Evolutionary conservation across 2,888 invertebrate genomes (phyloP).

Genomic region (Protodeltote pygarga): DNA sequence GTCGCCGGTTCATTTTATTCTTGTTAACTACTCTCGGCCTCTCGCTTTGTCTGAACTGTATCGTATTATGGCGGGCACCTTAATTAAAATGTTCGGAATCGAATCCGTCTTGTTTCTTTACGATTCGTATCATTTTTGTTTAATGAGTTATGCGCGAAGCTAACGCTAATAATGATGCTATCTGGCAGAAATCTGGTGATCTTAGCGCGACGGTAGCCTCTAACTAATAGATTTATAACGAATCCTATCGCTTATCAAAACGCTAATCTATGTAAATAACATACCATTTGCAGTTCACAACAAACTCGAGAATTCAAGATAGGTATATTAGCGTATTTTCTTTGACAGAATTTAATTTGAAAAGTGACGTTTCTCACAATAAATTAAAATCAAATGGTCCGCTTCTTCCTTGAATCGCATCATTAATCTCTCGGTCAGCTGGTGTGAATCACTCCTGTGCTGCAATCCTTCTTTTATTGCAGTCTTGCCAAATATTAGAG

Average conservation of each 20-base stretch:
- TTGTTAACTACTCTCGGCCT: too few relatives aligned
- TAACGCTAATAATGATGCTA: slow-evolving; percentile 50
- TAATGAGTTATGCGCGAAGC: slow-evolving; percentile 75
- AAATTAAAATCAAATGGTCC: slow-evolving; percentile 41
- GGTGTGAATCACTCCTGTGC: slow-evolving; percentile 45
- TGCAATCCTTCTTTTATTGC: slow-evolving; percentile 37
- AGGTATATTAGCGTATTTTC: slow-evolving; percentile 19
- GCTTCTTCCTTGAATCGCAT: slow-evolving; percentile 40
- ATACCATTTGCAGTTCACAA: slow-evolving; percentile 13
- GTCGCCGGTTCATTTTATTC: slow-evolving; percentile 50
- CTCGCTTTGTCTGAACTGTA: slow-evolving; percentile 65
- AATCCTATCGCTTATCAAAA: slow-evolving; percentile 4
- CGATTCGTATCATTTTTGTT: slow-evolving; percentile 82
- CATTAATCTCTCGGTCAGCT: slow-evolving; percentile 40
- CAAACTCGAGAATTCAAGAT: slow-evolving; percentile 6
- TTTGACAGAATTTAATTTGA: slow-evolving; percentile 18
- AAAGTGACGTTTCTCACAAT: slow-evolving; percentile 31
- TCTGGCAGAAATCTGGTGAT: slow-evolving; percentile 36
- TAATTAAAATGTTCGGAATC: slow-evolving; percentile 83
- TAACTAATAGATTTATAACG: slow-evolving; percentile 6
- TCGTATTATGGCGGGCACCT: slow-evolving; percentile 61
- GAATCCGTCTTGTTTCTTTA: slow-evolving; percentile 65
- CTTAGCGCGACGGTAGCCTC: slow-evolving; percentile 6
- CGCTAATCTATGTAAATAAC: slow-evolving; percentile 3
- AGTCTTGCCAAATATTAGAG: slow-evolving; percentile 29